A percentile compares a stretch with the other conserved stretches of the same genome.
Evolutionary conservation across 2,113 vertebrate genomes (phyloP).

Genomic region (Elachura formosa): DNA sequence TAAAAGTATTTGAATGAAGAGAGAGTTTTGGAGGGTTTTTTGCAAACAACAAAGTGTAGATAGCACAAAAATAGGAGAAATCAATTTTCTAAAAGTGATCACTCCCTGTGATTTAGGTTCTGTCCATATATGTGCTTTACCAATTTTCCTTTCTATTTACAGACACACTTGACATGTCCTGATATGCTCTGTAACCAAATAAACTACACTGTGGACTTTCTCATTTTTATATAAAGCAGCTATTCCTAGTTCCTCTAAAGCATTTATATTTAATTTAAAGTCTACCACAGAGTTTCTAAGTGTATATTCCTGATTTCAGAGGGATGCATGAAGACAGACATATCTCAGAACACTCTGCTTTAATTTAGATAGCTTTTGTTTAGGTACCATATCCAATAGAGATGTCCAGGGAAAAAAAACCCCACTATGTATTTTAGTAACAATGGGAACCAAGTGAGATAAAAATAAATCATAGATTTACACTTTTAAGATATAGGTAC

Average conservation of each 20-base stretch:
- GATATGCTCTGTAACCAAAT: not conserved
- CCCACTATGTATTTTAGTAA: not conserved
- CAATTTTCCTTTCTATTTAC: not conserved
- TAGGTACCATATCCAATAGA: not conserved
- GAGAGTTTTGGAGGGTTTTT: accelerated
- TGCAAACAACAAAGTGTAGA: not conserved
- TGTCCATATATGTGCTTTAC: not conserved
- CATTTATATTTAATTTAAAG: not conserved
- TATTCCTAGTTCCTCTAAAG: not conserved
- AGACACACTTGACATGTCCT: not conserved
- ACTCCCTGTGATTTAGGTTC: not conserved
- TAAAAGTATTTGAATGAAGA: not conserved
- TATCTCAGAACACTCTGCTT: not conserved
- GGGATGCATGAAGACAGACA: not conserved
- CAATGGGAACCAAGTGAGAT: not conserved
- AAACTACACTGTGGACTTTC: not conserved
- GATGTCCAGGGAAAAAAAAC: not conserved
- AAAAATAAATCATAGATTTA: not conserved
- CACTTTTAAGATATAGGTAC: not conserved
- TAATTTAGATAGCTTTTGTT: not conserved
- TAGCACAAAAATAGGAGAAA: not conserved
- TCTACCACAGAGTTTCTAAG: not conserved
- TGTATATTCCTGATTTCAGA: not conserved
- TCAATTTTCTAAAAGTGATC: not conserved
- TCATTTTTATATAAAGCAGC: not conserved